Evolutionary conservation across 2,888 invertebrate species (phyloP).

Genomic region (Thecophora atra): DNA sequence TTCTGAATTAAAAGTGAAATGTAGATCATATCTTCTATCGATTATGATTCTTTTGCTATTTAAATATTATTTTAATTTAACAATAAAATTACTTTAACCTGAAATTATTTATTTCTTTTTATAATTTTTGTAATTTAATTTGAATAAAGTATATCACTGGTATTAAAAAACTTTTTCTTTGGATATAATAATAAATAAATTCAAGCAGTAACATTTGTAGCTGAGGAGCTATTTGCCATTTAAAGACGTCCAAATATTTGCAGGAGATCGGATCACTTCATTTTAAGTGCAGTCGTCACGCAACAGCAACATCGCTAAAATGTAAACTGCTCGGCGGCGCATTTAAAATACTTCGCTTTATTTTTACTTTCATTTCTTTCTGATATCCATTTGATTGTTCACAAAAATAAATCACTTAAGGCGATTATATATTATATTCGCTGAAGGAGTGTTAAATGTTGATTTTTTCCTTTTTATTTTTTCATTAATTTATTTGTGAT

Average conservation of each 20-base stretch:
- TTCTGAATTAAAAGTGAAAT: too few species aligned
- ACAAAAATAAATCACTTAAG: neutral
- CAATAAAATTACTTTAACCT: too few species aligned
- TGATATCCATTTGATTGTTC: neutral
- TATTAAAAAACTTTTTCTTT: neutral
- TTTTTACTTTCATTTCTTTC: neutral
- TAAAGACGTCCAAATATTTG: slow-evolving; percentile 5
- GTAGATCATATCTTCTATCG: too few species aligned
- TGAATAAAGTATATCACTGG: neutral
- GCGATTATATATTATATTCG: neutral
- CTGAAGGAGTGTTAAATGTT: neutral
- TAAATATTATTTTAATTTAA: too few species aligned
- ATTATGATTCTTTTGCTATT: too few species aligned
- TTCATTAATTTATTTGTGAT: neutral
- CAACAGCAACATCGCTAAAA: neutral
- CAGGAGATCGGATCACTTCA: neutral
- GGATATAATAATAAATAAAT: neutral
- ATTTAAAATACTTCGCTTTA: neutral
- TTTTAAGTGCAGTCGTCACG: neutral
- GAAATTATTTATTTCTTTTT: neutral
- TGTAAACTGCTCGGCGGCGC: too few species aligned
- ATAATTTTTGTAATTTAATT: neutral
- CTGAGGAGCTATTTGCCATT: slow-evolving; percentile 1
- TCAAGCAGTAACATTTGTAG: neutral
- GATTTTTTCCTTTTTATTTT: neutral